Percentiles rank a stretch among this genome's conserved stretches.
phyloP scores from a whole-genome alignment of 2,113 vertebrate species.

The Tapirus terrestris region DNA sequence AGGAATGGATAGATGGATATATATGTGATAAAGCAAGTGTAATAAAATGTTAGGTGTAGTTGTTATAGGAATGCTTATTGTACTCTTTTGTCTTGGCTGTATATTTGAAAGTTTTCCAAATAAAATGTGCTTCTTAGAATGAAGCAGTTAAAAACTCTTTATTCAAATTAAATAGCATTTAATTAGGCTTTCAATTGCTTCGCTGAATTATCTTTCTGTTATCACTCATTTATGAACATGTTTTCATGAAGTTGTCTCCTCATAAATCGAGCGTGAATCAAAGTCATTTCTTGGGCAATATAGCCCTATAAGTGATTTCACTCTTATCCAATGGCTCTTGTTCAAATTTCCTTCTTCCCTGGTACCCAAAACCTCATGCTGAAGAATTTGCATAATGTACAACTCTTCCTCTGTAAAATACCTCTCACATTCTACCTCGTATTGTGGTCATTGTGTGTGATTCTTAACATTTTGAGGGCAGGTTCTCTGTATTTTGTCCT shows the following conservation, averaged over 20 bases:
- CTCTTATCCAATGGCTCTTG: background rate
- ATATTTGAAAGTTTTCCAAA: slow-evolving; percentile 6
- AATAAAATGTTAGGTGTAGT: background rate
- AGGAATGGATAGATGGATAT: background rate
- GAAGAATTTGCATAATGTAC: background rate
- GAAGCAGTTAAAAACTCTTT: background rate
- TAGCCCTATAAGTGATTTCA: background rate
- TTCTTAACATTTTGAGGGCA: background rate
- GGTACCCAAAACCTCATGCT: background rate
- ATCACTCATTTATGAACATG: background rate
- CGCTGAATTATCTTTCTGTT: background rate
- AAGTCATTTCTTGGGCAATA: background rate
- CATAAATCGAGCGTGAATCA: background rate
- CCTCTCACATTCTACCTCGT: background rate
- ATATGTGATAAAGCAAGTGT: background rate
- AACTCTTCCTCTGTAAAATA: background rate
- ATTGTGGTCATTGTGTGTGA: background rate
- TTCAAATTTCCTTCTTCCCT: background rate
- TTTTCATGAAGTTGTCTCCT: background rate
- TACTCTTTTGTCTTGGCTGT: background rate
- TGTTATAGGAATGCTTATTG: background rate
- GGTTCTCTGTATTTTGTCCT: background rate
- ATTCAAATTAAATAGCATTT: background rate
- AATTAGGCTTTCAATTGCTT: slow-evolving; percentile 8
- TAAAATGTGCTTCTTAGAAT: background rate